phyloP scores from a whole-genome alignment of 2,113 vertebrate genomes.

The Lepus europaeus region DNA sequence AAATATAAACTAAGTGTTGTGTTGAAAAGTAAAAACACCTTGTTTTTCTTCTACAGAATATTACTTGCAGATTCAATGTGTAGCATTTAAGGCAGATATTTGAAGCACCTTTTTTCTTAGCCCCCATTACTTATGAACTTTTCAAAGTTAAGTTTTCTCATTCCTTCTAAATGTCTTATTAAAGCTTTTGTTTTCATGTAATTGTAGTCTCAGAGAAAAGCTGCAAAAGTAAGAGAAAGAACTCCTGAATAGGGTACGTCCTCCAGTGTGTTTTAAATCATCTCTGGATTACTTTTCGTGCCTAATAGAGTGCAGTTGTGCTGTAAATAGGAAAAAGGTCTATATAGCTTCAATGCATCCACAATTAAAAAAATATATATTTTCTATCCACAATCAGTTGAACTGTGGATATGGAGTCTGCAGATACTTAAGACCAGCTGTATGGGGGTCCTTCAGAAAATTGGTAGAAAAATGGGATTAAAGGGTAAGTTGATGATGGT shows the following conservation, averaged over 20 bases:
- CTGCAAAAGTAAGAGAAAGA: neutral
- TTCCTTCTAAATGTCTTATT: constrained; percentile 17
- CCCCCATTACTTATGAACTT: neutral
- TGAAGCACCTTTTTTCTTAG: constrained; percentile 28
- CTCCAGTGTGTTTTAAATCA: too few species aligned
- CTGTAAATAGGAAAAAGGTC: too few species aligned
- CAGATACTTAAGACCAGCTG: too few species aligned
- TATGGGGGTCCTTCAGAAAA: too few species aligned
- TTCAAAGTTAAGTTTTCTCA: neutral
- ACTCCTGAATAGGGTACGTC: neutral
- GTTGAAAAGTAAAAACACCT: neutral
- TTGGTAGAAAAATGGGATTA: too few species aligned
- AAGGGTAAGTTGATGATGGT: too few species aligned
- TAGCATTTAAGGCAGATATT: neutral
- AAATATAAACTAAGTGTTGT: neutral
- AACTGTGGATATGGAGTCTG: too few species aligned
- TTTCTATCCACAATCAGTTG: too few species aligned
- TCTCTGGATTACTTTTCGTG: too few species aligned
- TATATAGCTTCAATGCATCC: too few species aligned
- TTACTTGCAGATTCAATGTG: neutral
- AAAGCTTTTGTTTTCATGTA: constrained; percentile 42
- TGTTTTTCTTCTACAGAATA: neutral
- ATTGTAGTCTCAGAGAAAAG: constrained; percentile 56
- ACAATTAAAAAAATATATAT: too few species aligned
- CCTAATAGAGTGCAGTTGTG: too few species aligned